Evolutionary conservation across 2,797 vertebrate genomes (phyloP), one percentile per base, ranked within the genome.

Genomic region (Lepus oiostolus): DNA sequence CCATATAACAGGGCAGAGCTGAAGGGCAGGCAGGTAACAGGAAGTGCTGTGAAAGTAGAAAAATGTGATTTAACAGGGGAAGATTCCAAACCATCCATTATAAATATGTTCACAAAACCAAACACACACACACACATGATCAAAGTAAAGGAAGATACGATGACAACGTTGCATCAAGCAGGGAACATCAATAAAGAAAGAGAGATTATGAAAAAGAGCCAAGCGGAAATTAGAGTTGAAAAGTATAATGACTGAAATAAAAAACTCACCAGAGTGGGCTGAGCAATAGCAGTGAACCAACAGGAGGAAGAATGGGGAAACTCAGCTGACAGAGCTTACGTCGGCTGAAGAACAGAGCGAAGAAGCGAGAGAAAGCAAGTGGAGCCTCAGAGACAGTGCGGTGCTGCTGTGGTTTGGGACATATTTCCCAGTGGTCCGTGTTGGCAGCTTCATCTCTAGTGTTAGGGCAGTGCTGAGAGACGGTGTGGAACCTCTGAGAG

Each of bases 1-100:
- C 30, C 30, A 12, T 50, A n/a, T 10, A 16, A 12, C 16, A 3
- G 5, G 24, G 2, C 11, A 60, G 4, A 1, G 32, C 4, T 2
- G 68, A 32, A 32, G 19, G 4, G 22, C 6, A 71, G 47, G 30
- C 9, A 30, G 17, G 35, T 6, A 72, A 19, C 28, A 63, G 58
- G 85, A 47, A 16, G 26, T 28, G 22, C 77, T 13, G 1, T 42
- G 32, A 77, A 17, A 35, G 19, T 12, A 9, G 12, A 22, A 22
- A 67, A 79, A n/a, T 35, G n/a, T 42, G 35, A 85, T 68, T 71
- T 50, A 71, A 38, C 5, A 62, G 0, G 12, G 22, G 14, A 24
- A 26, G 16, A 58, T 11, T 58, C 38, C 35, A 65, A 54, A 67
- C 24, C 1, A 24, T 35, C 17, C 4, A 2, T 30, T 50, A 50